Evolutionary conservation across 2,797 vertebrate species (phyloP), one percentile per base, ranked within the genome.

Genomic region (Sphaeramia orbicularis): DNA sequence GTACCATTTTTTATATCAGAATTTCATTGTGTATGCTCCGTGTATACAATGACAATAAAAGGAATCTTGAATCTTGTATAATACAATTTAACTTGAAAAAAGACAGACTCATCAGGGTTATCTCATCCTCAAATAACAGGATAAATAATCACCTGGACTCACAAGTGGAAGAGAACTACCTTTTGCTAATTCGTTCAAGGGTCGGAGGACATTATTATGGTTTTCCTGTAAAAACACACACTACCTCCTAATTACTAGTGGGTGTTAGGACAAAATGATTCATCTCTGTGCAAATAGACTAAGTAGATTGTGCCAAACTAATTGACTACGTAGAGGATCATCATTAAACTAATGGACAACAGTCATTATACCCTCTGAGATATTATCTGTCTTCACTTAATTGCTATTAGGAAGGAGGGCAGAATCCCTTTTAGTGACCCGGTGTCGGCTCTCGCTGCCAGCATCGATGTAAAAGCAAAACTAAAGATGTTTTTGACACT

Each of bases 381-480:
- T 43, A 47, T 71, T 72, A 80, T 83, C 53, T 43, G 52, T 38
- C 58, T 57, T 58, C 55, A 82, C 69, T 75, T 71, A 74, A 80
- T 55, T 52, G 60, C 75, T 27, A 58, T 76, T 67, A 65, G 55
- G 36, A 71, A 14, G 9, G 45, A 41, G 62, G 21, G 48, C 49
- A 19, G 53, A 51, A 59, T 45, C 13, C 7, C 61, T 55, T 54
- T 27, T 9, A 35, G 37, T 67, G 76, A 76, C 53, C 54, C n/a
- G 3, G 38, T 47, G 73, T 78, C 50, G 48, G 47, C 40, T 32
- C 65, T 50, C 18, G 36, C 40, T 43, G 59, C 50, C 43, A 56
- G 58, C 16, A 2, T 10, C 0, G 3, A 32, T 45, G 30, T 3
- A 43, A 7, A 27, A 27, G 27, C 3, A 30, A 7, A 30, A 30